Conservation (phyloP, 2,113 vertebrate genomes). For the Litocranius walleri region DNA sequence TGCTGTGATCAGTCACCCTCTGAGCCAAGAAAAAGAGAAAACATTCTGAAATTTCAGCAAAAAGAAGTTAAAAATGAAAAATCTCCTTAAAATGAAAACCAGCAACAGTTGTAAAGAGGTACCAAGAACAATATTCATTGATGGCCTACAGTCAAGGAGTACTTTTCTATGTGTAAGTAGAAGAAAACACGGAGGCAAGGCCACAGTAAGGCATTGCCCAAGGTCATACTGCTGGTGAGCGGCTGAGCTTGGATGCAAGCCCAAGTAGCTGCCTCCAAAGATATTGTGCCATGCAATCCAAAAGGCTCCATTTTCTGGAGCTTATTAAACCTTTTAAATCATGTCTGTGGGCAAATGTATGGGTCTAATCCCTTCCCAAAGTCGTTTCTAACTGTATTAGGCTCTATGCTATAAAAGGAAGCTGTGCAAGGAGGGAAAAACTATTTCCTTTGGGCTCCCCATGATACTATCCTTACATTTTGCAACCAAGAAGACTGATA, state of each 20-base stretch:
- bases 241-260: neutral
- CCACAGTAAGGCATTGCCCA: neutral
- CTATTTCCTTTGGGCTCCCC: neutral
- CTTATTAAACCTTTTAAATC: neutral
- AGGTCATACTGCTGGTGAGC: neutral
- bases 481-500: neutral
- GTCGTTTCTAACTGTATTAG: neutral
- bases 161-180: neutral
- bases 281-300: neutral
- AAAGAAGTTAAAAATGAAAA: constrained; percentile 41
- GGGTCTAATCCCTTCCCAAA: neutral
- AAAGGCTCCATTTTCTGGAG: neutral
- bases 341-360: neutral
- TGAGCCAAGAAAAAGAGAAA: neutral
- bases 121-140: neutral
- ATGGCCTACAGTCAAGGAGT: neutral
- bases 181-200: neutral
- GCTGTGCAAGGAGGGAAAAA: neutral
- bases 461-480: neutral
- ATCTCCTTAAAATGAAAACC: neutral
- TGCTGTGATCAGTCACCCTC: neutral
- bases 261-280: neutral
- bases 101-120: neutral
- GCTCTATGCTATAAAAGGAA: neutral
- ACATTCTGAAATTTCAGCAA: constrained; percentile 16